Evolutionary conservation across 2,888 invertebrate genomes (phyloP), one percentile per base, ranked within the genome.

Genomic region (Caenorhabditis zanzibari): DNA sequence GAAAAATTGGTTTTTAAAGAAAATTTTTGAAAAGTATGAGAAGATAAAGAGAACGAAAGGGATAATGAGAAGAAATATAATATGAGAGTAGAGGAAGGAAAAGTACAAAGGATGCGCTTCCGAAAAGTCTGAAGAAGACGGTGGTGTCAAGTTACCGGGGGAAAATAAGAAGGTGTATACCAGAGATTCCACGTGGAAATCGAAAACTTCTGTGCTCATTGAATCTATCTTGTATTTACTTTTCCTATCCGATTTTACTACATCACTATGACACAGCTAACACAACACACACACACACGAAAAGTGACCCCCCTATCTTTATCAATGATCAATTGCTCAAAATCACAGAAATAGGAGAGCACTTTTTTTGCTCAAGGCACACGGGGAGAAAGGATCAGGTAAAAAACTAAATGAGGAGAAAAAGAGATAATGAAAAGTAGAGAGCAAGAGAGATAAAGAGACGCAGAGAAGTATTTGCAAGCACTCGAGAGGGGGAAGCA

Each of bases 61-160:
- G 79, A 64, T 4, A 47, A 32, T 19, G 41, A 63, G 58, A 73
- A 24, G 41, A 58, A 58, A 19, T 47, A 49, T 68, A 59, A 73
- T 19, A 35, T 26, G 61, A 61, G 56, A 68, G 35, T 54, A 32
- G 52, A 28, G 52, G 63, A 52, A 49, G 59, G 52, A 71, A 72
- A 79, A 77, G 77, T 69, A 76, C 69, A 77, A 77, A 71, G 77
- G 77, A 71, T 71, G 69, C 66, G 68, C 38, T 61, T 59, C 49
- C 52, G 1, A 68, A 35, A 35, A 68, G n/a, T n/a, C n/a, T n/a
- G n/a, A n/a, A n/a, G n/a, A n/a, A n/a, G n/a, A n/a, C n/a, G n/a
- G n/a, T n/a, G 76, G 76, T 76, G 76, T 76, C 76, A 61, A 68
- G 59, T 76, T 76, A 68, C 76, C 7, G 10, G 24, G 9, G 19